Percentiles rank a stretch among this genome's conserved stretches.
These are phyloP conservation scores for Synchiropus splendidus DNA, from an alignment of 2,113 vertebrate genomes.

Conservation along the genomic window DNA sequence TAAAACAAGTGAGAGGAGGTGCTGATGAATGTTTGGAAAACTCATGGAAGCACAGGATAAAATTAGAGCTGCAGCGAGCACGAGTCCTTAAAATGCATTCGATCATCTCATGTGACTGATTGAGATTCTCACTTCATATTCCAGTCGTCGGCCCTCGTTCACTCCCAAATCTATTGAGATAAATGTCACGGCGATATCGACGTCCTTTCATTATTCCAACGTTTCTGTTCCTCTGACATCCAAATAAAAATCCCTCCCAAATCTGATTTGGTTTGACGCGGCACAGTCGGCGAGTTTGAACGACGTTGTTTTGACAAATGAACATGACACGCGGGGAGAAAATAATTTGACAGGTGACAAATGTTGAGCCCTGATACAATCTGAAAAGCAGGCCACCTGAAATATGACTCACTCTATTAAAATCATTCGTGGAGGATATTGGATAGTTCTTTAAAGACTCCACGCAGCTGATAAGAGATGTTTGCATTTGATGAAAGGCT, in stretches of 20 bases:
- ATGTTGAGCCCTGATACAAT: slow-evolving; percentile 73
- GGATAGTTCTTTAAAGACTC: slow-evolving; percentile 74
- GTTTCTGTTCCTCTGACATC: slow-evolving; percentile 64
- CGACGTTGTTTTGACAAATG: slow-evolving; percentile 72
- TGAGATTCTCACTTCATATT: slow-evolving; percentile 28
- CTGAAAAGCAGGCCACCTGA: slow-evolving; percentile 71
- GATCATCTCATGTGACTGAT: neutral
- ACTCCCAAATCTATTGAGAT: slow-evolving; percentile 42
- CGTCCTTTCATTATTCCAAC: slow-evolving; percentile 54
- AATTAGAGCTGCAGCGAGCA: too few species aligned
- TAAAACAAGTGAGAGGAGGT: too few species aligned
- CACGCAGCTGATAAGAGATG: slow-evolving; percentile 63
- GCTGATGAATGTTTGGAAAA: too few species aligned
- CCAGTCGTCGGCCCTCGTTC: slow-evolving; percentile 37
- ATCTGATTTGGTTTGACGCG: slow-evolving; percentile 63
- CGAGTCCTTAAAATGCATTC: too few species aligned
- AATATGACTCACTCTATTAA: slow-evolving; percentile 77
- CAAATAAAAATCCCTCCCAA: slow-evolving; percentile 54
- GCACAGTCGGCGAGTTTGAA: slow-evolving; percentile 58
- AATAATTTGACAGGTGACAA: slow-evolving; percentile 81
- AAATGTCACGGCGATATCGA: slow-evolving; percentile 47
- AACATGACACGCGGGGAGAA: slow-evolving; percentile 66
- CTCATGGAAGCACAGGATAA: too few species aligned
- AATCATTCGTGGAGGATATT: slow-evolving; percentile 74
- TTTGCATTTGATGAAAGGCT: slow-evolving; percentile 59